Conservation (phyloP, 2,113 vertebrate species). For the Pithys albifrons region DNA sequence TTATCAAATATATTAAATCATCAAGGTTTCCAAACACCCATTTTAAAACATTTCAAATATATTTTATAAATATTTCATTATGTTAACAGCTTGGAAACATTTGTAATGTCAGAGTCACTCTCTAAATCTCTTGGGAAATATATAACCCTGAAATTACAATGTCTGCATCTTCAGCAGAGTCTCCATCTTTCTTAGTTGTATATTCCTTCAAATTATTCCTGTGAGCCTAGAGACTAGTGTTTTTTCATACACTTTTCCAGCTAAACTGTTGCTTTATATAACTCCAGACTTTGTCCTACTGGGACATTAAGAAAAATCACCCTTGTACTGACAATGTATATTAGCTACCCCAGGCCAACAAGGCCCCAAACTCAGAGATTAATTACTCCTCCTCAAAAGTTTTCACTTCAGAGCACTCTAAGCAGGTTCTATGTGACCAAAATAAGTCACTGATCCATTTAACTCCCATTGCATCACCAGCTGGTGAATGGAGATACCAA, state of each 20-base stretch:
- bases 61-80: background rate
- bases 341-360: background rate
- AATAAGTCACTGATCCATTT: background rate
- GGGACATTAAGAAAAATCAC: constrained; percentile 16
- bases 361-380: background rate
- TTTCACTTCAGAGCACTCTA: background rate
- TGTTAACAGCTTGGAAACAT: constrained; percentile 13
- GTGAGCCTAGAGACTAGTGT: background rate
- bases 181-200: background rate
- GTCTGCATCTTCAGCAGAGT: background rate
- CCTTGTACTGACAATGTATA: background rate
- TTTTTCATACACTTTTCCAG: background rate
- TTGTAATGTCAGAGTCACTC: background rate
- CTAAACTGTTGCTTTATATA: background rate
- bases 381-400: background rate
- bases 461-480: background rate
- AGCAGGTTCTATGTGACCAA: background rate
- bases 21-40: background rate
- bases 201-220: constrained; percentile 34
- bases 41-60: background rate
- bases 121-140: constrained; percentile 5
- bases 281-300: background rate
- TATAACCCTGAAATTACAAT: constrained; percentile 24
- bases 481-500: background rate
- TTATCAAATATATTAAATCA: background rate